Evolutionary conservation across 2,113 vertebrate species (phyloP), one percentile per base, ranked within the genome.

Genomic region (Brachirus orientalis): DNA sequence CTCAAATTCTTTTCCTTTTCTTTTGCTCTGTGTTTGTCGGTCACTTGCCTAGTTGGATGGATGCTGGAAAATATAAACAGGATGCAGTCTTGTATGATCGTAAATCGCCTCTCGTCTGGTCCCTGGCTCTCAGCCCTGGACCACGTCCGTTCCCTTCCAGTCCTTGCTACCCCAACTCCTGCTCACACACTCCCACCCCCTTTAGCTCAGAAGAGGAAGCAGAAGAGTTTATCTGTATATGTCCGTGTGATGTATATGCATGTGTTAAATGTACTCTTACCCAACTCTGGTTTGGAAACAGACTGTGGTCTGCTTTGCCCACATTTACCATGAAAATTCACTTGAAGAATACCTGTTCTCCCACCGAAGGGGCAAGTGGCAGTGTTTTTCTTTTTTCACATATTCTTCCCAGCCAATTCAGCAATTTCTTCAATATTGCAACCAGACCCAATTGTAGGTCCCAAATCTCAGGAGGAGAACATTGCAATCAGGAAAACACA

Each of bases 1-100:
- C n/a, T n/a, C n/a, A n/a, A n/a, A n/a, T n/a, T 45, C 37, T 63
- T 37, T 51, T 85, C 56, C 38, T 20, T 10, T 37, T 36, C 43
- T 36, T 62, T 46, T n/a, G n/a, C n/a, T n/a, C n/a, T n/a, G n/a
- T 40, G 35, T 59, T 45, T 48, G 52, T 70, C 77, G 51, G 72
- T 73, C 63, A 53, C 71, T 80, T 10, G 45, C 50, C 54, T 50
- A 18, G 65, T 80, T 63, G 50, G 45, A 79, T 47, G 44, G 77
- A 69, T 79, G 81, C 71, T 86, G 82, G 75, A 91, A 88, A 90
- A 89, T 90, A 88, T 92, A 92, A 93, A 94, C 92, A 92, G 90
- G 91, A 93, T 91, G 86, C 82, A 89, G 85, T 86, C 86, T 88
- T 89, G 89, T 92, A 88, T 92, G 89, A 88, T 89, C 79, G 80